Conservation (phyloP, 2,888 invertebrate species). For the Hyppa rectilinea region DNA sequence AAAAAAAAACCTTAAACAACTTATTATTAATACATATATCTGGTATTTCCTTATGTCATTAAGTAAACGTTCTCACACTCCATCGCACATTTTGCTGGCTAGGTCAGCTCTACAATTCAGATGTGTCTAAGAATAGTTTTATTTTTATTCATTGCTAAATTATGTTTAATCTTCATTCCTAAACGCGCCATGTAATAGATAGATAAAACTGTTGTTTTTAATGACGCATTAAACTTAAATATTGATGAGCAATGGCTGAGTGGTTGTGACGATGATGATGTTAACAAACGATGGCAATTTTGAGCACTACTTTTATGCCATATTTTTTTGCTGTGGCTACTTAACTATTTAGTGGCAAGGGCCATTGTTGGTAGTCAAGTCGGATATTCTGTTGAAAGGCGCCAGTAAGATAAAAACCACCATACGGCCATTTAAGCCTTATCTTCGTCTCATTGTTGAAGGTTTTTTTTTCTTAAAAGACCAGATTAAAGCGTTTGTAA, state of each 20-base stretch:
- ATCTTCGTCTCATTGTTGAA: slow-evolving; percentile 49
- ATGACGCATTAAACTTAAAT: slow-evolving; percentile 33
- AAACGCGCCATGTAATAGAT: slow-evolving; percentile 11
- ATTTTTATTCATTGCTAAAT: slow-evolving; percentile 28
- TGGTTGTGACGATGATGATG: slow-evolving; percentile 31
- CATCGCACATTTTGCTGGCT: slow-evolving; percentile 51
- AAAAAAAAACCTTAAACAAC: slow-evolving; percentile 21
- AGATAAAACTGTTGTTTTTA: slow-evolving; percentile 27
- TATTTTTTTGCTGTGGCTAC: slow-evolving; percentile 45
- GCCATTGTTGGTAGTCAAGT: slow-evolving; percentile 57
- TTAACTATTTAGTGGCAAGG: slow-evolving; percentile 40
- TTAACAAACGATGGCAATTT: slow-evolving; percentile 38
- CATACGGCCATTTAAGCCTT: slow-evolving; percentile 54
- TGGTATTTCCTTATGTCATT: slow-evolving; percentile 38
- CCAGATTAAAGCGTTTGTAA: slow-evolving; percentile 46
- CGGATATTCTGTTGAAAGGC: slow-evolving; percentile 58
- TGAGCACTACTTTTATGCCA: slow-evolving; percentile 25
- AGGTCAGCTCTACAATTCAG: slow-evolving; percentile 36
- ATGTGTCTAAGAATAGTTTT: slow-evolving; percentile 35
- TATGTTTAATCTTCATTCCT: slow-evolving; percentile 22
- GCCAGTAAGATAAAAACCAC: slow-evolving; percentile 57
- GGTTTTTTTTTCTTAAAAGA: slow-evolving; percentile 14
- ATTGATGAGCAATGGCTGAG: slow-evolving; percentile 12
- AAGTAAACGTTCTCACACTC: slow-evolving; percentile 51
- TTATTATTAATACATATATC: slow-evolving; percentile 35